A percentile compares a stretch with the other conserved stretches of the same genome.
Conservation (phyloP, 1,140 invertebrate genomes). For the Coelopa frigida region DNA sequence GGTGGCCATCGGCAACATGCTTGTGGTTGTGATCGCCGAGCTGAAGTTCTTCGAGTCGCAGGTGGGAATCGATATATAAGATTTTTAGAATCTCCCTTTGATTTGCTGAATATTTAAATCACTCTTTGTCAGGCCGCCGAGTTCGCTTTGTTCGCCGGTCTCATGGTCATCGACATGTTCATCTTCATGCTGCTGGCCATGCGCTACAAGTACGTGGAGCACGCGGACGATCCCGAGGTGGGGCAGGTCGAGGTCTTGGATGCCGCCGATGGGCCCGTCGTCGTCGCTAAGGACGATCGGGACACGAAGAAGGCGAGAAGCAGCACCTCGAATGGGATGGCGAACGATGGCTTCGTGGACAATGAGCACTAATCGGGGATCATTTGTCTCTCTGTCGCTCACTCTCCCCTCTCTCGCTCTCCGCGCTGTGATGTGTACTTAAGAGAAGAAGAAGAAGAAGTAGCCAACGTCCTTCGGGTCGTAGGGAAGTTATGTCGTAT, state of each 20-base stretch:
- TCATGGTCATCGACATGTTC: constrained; percentile 75
- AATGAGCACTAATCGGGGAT: background rate
- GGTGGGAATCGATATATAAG: background rate
- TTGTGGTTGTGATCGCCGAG: constrained; percentile 64
- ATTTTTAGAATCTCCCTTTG: background rate
- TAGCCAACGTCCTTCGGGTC: too few relatives aligned
- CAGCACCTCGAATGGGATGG: background rate
- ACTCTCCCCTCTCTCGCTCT: too few relatives aligned
- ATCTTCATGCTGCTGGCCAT: constrained; percentile 72
- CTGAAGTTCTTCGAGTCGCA: constrained; percentile 24
- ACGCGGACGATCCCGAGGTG: constrained; percentile 21
- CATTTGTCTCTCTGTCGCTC: too few relatives aligned
- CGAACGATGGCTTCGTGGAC: constrained; percentile 6
- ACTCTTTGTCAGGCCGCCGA: constrained; percentile 56
- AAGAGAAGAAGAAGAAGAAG: too few relatives aligned
- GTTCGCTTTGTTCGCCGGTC: constrained; percentile 75
- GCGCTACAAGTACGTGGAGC: constrained; percentile 58
- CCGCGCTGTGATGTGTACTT: too few relatives aligned
- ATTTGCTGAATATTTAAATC: too few relatives aligned
- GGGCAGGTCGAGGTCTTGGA: background rate
- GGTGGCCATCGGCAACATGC: constrained; percentile 82
- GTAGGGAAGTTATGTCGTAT: too few relatives aligned
- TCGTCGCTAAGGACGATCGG: background rate
- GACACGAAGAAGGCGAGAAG: too few relatives aligned
- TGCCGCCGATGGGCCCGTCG: too few relatives aligned